Conservation (phyloP, 1,140 invertebrate genomes). For the Heterodera carotae region DNA sequence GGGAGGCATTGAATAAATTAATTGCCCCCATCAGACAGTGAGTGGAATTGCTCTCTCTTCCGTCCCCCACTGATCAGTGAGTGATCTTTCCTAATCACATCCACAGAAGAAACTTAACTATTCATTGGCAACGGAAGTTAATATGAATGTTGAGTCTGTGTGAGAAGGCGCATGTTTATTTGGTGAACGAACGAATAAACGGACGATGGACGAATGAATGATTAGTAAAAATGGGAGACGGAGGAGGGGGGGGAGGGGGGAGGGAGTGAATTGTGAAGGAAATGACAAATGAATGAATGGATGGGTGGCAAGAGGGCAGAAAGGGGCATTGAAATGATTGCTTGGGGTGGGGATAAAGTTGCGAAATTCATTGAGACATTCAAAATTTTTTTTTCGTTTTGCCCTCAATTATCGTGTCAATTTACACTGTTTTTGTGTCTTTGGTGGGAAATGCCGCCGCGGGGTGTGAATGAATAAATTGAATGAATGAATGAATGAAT, state of each 20-base stretch:
- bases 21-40: too few relatives aligned
- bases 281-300: not conserved
- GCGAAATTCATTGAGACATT: not conserved
- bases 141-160: not conserved
- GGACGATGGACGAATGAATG: not conserved
- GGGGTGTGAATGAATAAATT: too few relatives aligned
- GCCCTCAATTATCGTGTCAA: not conserved
- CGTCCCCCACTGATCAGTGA: too few relatives aligned
- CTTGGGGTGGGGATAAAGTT: not conserved
- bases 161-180: too few relatives aligned
- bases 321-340: not conserved
- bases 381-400: not conserved
- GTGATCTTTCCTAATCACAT: too few relatives aligned
- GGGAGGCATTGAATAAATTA: too few relatives aligned
- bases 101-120: too few relatives aligned
- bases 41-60: too few relatives aligned
- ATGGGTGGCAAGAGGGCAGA: not conserved
- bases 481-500: too few relatives aligned
- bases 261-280: not conserved
- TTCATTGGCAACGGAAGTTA: too few relatives aligned
- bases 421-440: too few relatives aligned
- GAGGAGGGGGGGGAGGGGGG: not conserved
- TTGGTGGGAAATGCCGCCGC: too few relatives aligned
- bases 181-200: not conserved
- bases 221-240: not conserved